Conservation (phyloP, 2,113 vertebrate species). For the Cygnus atratus region DNA sequence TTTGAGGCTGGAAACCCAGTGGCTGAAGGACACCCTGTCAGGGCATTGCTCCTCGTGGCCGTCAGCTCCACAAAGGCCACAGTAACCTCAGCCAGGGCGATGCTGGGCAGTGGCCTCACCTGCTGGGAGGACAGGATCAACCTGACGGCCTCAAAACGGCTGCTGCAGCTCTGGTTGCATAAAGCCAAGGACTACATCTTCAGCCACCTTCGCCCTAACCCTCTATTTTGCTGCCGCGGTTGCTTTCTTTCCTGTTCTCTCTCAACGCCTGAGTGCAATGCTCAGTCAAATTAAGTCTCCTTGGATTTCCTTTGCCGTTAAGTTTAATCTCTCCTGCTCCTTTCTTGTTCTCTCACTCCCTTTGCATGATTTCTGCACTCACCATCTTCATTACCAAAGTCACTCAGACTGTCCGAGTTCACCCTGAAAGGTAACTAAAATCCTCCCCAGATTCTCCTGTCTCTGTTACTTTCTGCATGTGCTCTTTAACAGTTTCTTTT, state of each 20-base stretch:
- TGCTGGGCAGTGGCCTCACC: fast-evolving
- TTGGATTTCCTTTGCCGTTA: neutral
- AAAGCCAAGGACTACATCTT: fast-evolving
- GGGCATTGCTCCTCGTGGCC: neutral
- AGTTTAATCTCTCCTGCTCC: neutral
- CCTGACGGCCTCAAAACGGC: fast-evolving
- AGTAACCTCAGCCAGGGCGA: fast-evolving
- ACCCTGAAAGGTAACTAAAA: neutral
- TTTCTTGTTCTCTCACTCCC: neutral
- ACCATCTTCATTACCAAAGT: conserved; percentile 56
- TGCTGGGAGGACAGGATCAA: neutral
- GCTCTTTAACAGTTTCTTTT: conserved; percentile 46
- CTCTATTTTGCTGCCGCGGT: neutral
- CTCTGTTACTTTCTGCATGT: conserved; percentile 51
- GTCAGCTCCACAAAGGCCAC: fast-evolving
- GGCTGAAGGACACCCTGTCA: fast-evolving
- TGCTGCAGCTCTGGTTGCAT: fast-evolving
- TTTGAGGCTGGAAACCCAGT: neutral
- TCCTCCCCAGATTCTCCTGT: neutral
- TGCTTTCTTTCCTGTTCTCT: neutral
- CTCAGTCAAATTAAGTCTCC: neutral
- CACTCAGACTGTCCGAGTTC: neutral
- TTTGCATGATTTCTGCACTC: conserved; percentile 54
- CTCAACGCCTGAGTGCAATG: neutral
- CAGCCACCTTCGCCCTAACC: neutral